These are phyloP conservation scores for Eilema sororculum DNA, from an alignment of 2,888 invertebrate genomes.

Conservation along the genomic window DNA sequence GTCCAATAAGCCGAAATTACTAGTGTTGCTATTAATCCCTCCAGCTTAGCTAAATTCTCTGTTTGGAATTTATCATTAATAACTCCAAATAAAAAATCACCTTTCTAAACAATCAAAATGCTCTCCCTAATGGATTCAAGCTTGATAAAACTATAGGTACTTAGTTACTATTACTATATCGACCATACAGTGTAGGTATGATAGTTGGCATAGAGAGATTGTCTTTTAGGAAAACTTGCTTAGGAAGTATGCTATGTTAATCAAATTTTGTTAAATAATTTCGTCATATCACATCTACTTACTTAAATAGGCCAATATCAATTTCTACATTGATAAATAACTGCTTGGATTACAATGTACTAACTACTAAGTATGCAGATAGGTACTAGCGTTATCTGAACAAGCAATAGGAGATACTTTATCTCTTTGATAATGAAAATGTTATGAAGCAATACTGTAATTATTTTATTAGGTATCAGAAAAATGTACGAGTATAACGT, in stretches of 20 bases:
- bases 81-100: no score
- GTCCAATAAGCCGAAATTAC: no score
- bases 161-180: no score
- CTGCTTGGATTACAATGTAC: conserved; percentile 4
- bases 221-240: not conserved
- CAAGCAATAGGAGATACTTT: conserved; percentile 16
- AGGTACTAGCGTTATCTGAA: conserved; percentile 7
- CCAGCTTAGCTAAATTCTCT: no score
- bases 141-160: no score
- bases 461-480: not conserved
- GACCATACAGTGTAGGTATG: not conserved
- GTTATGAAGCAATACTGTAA: conserved; percentile 3
- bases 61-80: no score
- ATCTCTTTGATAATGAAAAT: conserved; percentile 7
- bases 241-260: not conserved
- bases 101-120: no score
- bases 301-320: conserved; percentile 1
- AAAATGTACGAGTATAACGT: not conserved
- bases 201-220: not conserved
- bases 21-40: no score
- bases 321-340: not conserved
- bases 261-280: not conserved
- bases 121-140: no score
- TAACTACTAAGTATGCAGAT: not conserved
- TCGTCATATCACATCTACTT: not conserved